Evolutionary conservation across 2,888 invertebrate species (phyloP).

Genomic region (Rotaria socialis): DNA sequence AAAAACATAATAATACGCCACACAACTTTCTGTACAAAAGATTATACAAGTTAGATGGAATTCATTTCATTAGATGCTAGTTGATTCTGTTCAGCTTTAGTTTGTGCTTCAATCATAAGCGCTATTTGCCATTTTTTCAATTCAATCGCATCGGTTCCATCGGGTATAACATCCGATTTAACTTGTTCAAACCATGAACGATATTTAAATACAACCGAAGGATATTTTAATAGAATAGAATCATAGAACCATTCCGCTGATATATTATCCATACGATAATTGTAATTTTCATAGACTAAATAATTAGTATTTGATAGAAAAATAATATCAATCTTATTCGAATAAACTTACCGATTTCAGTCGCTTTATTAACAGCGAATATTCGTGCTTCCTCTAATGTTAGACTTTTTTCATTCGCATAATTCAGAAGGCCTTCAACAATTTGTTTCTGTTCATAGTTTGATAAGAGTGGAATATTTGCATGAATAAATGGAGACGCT

Average conservation of each 20-base stretch:
- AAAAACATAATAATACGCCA: neutral
- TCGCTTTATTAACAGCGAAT: neutral
- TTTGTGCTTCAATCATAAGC: constrained; percentile 3
- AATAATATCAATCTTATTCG: no score
- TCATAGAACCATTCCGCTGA: constrained; percentile 7
- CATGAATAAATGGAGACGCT: neutral
- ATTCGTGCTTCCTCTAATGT: neutral
- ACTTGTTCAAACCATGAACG: neutral
- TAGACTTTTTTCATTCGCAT: neutral
- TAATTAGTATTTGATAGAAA: neutral
- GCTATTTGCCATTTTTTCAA: constrained; percentile 19
- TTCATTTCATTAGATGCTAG: neutral
- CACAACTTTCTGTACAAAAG: neutral
- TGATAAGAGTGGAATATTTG: neutral
- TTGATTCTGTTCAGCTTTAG: neutral
- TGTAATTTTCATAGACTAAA: constrained; percentile 1
- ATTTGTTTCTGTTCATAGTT: constrained; percentile 33
- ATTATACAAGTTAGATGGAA: neutral
- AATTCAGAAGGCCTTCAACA: neutral
- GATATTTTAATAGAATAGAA: constrained; percentile 21
- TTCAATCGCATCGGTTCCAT: neutral
- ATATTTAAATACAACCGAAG: neutral
- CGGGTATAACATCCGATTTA: neutral
- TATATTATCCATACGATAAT: neutral
- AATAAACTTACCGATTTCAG: neutral